Conservation (phyloP, 2,888 invertebrate species). For the Cryptops parisi region DNA sequence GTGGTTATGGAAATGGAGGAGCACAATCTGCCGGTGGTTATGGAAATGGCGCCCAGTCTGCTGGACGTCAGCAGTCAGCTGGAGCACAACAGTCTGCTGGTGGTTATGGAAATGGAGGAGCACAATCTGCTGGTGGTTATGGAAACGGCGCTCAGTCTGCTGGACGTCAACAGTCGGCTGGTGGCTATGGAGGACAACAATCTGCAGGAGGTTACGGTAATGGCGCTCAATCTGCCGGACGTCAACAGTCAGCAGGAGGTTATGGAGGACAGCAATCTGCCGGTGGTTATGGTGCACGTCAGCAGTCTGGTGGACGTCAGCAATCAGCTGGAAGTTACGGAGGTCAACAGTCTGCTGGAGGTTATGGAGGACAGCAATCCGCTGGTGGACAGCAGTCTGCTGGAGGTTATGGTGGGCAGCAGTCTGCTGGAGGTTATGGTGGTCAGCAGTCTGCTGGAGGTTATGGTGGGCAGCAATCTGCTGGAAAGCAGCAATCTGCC, state of each 20-base stretch:
- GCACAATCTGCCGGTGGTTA: not conserved
- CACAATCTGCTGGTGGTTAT: not conserved
- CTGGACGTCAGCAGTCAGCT: not conserved
- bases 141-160: not conserved
- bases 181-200: not conserved
- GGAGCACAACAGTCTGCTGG: not conserved
- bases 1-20: not conserved
- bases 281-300: not conserved
- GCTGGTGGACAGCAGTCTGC: not conserved
- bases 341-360: not conserved
- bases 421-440: not conserved
- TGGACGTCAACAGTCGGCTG: not conserved
- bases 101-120: not conserved
- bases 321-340: conserved; percentile 4
- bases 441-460: not conserved
- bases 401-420: not conserved
- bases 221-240: not conserved
- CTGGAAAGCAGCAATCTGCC: not conserved
- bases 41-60: not conserved
- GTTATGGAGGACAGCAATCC: not conserved
- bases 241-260: not conserved
- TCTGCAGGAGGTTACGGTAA: not conserved
- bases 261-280: conserved; percentile 1
- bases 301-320: not conserved
- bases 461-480: not conserved